Evolutionary conservation across 53 echinoderm and acorn worm species (phyloP).

Genomic region (Glandiceps talaboti): DNA sequence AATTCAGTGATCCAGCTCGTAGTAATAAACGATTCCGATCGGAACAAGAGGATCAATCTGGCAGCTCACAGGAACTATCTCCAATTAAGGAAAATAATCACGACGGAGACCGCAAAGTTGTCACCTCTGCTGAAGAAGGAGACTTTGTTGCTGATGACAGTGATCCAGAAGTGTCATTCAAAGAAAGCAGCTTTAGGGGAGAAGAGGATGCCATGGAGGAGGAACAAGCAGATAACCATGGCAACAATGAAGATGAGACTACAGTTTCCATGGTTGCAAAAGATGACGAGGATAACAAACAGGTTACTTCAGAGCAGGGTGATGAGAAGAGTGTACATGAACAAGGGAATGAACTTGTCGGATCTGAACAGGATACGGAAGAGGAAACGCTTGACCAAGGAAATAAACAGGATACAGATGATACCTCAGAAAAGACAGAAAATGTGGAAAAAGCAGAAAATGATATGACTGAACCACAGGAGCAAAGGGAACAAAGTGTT

Average conservation of each 20-base stretch:
- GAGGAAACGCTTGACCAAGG: no score
- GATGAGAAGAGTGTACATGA: conserved; percentile 6
- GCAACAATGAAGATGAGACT: background rate
- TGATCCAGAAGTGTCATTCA: background rate
- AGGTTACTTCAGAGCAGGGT: background rate
- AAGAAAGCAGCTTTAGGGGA: background rate
- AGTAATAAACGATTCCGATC: no score
- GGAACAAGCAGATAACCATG: background rate
- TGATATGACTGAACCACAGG: no score
- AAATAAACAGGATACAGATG: background rate
- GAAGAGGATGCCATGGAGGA: background rate
- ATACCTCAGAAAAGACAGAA: no score
- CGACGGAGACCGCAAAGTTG: background rate
- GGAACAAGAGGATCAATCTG: background rate
- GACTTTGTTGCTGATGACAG: background rate
- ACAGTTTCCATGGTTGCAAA: background rate
- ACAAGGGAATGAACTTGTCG: no score
- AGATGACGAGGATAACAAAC: conserved; percentile 9
- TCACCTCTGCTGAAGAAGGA: background rate
- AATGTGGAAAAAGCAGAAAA: no score
- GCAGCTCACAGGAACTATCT: background rate
- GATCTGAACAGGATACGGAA: no score
- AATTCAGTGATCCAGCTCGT: no score
- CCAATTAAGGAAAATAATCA: background rate
- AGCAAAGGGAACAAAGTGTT: background rate